Base-by-base conservation (phyloP, 2,797 vertebrate genomes). In the Glyptemys insculpta region DNA sequence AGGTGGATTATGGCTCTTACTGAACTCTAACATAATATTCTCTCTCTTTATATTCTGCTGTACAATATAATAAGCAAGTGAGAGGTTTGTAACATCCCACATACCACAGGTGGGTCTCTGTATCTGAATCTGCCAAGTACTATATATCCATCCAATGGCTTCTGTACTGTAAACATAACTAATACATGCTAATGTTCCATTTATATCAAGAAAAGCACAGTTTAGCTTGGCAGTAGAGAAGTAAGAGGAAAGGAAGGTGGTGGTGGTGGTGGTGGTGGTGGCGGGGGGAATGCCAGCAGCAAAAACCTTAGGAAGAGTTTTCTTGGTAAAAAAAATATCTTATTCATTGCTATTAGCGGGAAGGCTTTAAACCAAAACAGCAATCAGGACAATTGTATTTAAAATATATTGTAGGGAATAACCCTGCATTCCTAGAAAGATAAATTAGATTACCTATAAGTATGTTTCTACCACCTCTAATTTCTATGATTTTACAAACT, bases 11-110 rank as follows among this genome's bases (percentile, higher is more conserved):
- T 23, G 94, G 87, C 1, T 85, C 80, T 53, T 81, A 50, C 49
- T 56, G 27, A 85, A 88, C 85, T 90, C 92, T 78, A 87, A 37
- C 47, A 52, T 90, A 90, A 90, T 95, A 94, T 85, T 53, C 53
- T 83, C 81, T 56, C 1, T 92, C 72, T 89, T 16, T 80, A 25
- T 92, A 81, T 83, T 96, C 96, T 81, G 53, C 79, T 92, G 27
- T 59, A 29, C 59, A 86, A 49, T 14, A 44, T 83, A 88, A 90
- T 50, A 68, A 65, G 81, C 37, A 87, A 85, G 47, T 29, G 47
- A 29, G 6, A 29, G 1, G 2, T 2, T 79, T 87, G 44, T 86
- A 92, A 49, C 53, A 91, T 68, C 59, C 80, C 41, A 15, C 25
- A 3, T 56, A 18, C 31, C 74, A 21, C n/a, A 87, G 87, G 41